Base-by-base conservation (phyloP, 2,888 invertebrate species). In the Neoscelio sp. region DNA sequence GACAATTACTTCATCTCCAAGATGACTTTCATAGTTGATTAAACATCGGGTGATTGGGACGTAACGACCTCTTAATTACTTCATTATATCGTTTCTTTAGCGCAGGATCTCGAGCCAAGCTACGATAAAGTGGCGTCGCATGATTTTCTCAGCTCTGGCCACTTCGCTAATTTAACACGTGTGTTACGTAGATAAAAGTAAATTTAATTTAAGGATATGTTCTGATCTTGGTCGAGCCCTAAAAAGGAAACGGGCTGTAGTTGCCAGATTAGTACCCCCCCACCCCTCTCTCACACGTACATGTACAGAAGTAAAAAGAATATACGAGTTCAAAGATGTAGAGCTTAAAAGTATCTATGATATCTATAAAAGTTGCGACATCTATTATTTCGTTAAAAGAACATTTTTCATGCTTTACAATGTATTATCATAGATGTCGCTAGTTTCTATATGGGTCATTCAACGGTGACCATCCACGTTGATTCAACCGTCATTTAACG, bases 21-120 rank as follows among this genome's bases (percentile, higher is more conserved):
- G 68, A 82, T 74, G 80, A 81, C 80, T 82, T 82, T 81, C 81
- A 78, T 80, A 80, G 80, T 83, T 83, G 82, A 83, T 83, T 83
- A 83, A 83, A 83, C 80, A 78, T 44, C 62, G 62, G 78, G 71
- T 79, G 81, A 84, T 82, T 81, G 81, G 74, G 44, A 60, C 65
- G 42, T 83, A 83, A 84, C 77, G 81, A 80, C 80, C 80, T 64
- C 68, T 79, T 82, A 82, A 83, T 82, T 81, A 80, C 80, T 83
- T 82, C 75, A 77, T 82, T 82, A 82, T 79, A 77, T 82, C 82
- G 70, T 82, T 82, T 82, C 82, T 81, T 78, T 67, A 38, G 58
- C 15, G n/a, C 17, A 2, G 42, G 6, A 48, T 12, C 26, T 13
- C 8, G 38, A 58, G 54, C 18, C 35, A 13, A 30, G 60, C 15